These are phyloP conservation scores for Oreohelix idahoensis DNA, from an alignment of 1,140 invertebrate genomes.

Conservation along the genomic window DNA sequence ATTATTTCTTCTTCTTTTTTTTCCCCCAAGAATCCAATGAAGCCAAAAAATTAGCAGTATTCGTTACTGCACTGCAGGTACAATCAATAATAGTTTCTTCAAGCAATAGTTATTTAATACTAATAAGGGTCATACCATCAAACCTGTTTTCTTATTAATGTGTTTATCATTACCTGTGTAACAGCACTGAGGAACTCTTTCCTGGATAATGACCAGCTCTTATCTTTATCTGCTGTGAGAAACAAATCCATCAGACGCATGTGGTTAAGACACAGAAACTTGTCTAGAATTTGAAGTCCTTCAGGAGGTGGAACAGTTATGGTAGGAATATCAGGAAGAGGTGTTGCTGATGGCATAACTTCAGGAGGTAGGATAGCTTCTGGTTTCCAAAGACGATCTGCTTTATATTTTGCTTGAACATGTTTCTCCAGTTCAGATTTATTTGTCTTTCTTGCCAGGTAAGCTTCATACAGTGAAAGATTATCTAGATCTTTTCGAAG, in stretches of 20 bases:
- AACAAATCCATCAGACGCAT: conserved; percentile 69
- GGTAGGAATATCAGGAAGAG: conserved; percentile 33
- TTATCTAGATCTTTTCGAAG: conserved; percentile 63
- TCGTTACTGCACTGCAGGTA: too few species aligned
- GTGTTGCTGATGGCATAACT: conserved; percentile 40
- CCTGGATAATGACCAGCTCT: conserved; percentile 66
- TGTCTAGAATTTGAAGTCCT: conserved; percentile 62
- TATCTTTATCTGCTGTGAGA: conserved; percentile 64
- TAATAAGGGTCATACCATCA: background rate
- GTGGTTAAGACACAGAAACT: conserved; percentile 61
- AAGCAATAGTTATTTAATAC: background rate
- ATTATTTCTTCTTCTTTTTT: too few species aligned
- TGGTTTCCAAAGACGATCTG: conserved; percentile 34
- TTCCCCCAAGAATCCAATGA: too few species aligned
- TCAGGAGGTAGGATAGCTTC: conserved; percentile 39
- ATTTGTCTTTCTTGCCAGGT: conserved; percentile 63
- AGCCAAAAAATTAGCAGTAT: too few species aligned
- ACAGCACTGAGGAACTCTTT: conserved; percentile 65
- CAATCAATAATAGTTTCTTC: background rate
- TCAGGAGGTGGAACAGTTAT: conserved; percentile 57
- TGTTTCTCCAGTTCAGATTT: conserved; percentile 65
- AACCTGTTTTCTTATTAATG: background rate
- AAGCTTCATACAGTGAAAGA: conserved; percentile 64
- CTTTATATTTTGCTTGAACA: conserved; percentile 53
- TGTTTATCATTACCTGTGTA: conserved; percentile 52